Conservation (phyloP, 2,888 invertebrate genomes). For the Amphipoea lucens region DNA sequence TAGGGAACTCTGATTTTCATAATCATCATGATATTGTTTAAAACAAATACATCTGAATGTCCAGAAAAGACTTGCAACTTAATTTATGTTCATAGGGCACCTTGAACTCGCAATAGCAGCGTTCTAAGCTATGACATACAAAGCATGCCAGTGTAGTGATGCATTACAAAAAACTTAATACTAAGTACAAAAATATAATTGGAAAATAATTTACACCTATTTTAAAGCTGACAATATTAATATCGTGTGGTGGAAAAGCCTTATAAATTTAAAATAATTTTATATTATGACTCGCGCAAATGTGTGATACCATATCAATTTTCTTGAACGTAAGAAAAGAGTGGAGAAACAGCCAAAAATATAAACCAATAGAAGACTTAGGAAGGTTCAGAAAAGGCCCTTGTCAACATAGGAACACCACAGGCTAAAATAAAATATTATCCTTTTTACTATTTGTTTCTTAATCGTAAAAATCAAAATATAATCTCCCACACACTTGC, state of each 20-base stretch:
- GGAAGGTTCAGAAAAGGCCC: not conserved
- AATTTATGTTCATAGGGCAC: slow-evolving; percentile 58
- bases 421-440: slow-evolving; percentile 12
- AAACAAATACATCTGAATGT: slow-evolving; percentile 10
- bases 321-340: not conserved
- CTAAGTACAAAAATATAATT: slow-evolving; percentile 86
- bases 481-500: slow-evolving; percentile 49
- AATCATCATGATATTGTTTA: slow-evolving; percentile 11
- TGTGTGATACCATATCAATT: slow-evolving; percentile 34
- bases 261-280: slow-evolving; percentile 43
- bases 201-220: slow-evolving; percentile 80
- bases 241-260: slow-evolving; percentile 70
- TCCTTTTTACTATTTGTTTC: not conserved
- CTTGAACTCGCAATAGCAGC: slow-evolving; percentile 48
- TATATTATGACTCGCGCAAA: slow-evolving; percentile 55
- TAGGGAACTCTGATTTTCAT: slow-evolving; percentile 28
- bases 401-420: not conserved
- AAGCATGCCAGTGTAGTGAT: slow-evolving; percentile 60
- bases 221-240: slow-evolving; percentile 85
- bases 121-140: slow-evolving; percentile 53
- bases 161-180: slow-evolving; percentile 69
- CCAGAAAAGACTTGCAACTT: slow-evolving; percentile 25
- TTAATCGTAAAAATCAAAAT: slow-evolving; percentile 7
- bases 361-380: not conserved
- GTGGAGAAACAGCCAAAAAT: not conserved